Evolutionary conservation across 1,140 invertebrate species (phyloP), one percentile per base, ranked within the genome.

Genomic region (Cyrtorhinus lividipennis): DNA sequence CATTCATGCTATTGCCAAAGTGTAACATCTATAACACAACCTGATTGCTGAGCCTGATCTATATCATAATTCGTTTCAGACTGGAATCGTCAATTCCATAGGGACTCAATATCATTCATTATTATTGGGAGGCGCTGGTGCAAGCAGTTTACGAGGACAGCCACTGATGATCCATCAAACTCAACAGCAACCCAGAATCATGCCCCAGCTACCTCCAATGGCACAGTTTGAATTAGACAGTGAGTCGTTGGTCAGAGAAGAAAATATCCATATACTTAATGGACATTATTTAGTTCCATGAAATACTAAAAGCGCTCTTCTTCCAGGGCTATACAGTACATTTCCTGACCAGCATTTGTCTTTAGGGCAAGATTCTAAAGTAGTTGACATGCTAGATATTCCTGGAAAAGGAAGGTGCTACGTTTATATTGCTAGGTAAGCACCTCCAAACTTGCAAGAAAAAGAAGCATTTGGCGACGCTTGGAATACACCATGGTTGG

Each of bases 381-480:
- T 65, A 66, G 66, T 66, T 26, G 92, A 95, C 70, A 91, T 92
- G 86, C 77, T 95, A 68, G 91, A 95, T 69, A 91, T 95, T 69
- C 91, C 92, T 15, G 90, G 90, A 56, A 91, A 92, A 73, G 92
- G 92, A 24, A 80, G 88, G 60, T 95, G 92, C 75, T 91, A 90
- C 71, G 90, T 95, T 62, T 95, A 91, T 73, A 91, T 94, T 59
- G 90, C 92, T 18, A 78, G 80, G 78, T 80, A 68, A 66, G 59
- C n/a, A n/a, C n/a, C n/a, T n/a, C n/a, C n/a, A n/a, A n/a, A n/a
- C n/a, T n/a, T n/a, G n/a, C n/a, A n/a, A n/a, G n/a, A n/a, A n/a
- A n/a, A n/a, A n/a, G n/a, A n/a, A n/a, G n/a, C n/a, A n/a, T n/a
- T n/a, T n/a, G n/a, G n/a, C n/a, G n/a, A n/a, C n/a, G n/a, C n/a